Percentiles rank a stretch among this genome's conserved stretches.
Conservation (phyloP, 2,888 invertebrate genomes). For the Zonitis immaculata region DNA sequence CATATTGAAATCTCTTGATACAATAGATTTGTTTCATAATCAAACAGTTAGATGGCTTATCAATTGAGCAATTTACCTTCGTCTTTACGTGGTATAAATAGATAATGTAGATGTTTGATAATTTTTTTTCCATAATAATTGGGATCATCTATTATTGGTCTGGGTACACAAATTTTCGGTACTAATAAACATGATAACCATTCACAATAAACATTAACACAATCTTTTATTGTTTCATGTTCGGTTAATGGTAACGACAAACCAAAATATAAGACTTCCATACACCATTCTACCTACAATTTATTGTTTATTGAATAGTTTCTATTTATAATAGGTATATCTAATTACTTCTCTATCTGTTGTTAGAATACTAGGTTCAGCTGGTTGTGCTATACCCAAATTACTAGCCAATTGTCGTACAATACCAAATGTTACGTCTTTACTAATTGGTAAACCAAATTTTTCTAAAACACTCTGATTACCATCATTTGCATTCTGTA, state of each 20-base stretch:
- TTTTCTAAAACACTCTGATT: conserved; percentile 74
- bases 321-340: too few relatives aligned
- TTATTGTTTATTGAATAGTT: not conserved
- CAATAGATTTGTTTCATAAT: too few relatives aligned
- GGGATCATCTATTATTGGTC: conserved; percentile 83
- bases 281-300: conserved; percentile 76
- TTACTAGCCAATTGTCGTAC: conserved; percentile 71
- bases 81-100: conserved; percentile 89
- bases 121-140: conserved; percentile 88
- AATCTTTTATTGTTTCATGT: conserved; percentile 92
- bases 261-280: conserved; percentile 87
- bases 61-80: conserved; percentile 83
- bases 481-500: conserved; percentile 62
- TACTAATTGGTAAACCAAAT: conserved; percentile 66
- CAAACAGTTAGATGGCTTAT: too few relatives aligned
- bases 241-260: conserved; percentile 84
- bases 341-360: conserved; percentile 83
- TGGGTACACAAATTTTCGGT: conserved; percentile 83
- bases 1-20: too few relatives aligned
- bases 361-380: conserved; percentile 76
- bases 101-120: conserved; percentile 86
- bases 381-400: conserved; percentile 69
- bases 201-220: conserved; percentile 94
- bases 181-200: conserved; percentile 89
- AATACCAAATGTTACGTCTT: conserved; percentile 75